phyloP scores from a whole-genome alignment of 2,113 vertebrate genomes.

The Emydura subglobosa region DNA sequence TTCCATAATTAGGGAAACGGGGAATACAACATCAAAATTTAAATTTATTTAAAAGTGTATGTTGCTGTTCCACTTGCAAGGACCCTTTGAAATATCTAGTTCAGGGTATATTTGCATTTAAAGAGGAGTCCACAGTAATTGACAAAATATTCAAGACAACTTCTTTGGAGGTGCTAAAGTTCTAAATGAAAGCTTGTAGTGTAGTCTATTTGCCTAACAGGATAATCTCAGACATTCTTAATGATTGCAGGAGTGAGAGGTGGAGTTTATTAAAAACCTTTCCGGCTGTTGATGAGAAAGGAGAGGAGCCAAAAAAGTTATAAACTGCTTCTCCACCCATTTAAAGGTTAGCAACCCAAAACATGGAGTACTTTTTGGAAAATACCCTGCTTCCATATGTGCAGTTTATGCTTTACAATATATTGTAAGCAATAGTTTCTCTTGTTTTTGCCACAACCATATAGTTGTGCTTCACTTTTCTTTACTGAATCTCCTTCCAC shows the following conservation, averaged over 20 bases:
- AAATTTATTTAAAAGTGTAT: too few species aligned
- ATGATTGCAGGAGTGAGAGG: not conserved
- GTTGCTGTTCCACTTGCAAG: too few species aligned
- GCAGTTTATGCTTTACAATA: too few species aligned
- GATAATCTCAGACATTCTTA: fast-evolving
- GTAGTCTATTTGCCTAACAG: not conserved
- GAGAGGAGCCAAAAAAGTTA: not conserved
- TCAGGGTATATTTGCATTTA: not conserved
- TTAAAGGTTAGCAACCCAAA: not conserved
- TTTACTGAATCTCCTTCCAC: not conserved
- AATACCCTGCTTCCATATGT: too few species aligned
- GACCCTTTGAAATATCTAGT: not conserved
- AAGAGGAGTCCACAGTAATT: not conserved
- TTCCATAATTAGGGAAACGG: not conserved
- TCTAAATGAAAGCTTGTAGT: not conserved
- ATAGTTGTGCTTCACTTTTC: too few species aligned
- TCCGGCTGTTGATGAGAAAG: not conserved
- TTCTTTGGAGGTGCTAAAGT: not conserved
- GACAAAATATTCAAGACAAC: not conserved
- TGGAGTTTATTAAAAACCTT: not conserved
- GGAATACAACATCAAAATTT: too few species aligned
- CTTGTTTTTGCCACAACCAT: too few species aligned
- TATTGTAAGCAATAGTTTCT: too few species aligned
- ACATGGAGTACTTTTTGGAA: not conserved
- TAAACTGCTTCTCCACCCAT: not conserved